Percentiles rank a stretch among this genome's conserved stretches.
phyloP scores from a whole-genome alignment of 2,113 vertebrate genomes.

The Campylomormyrus tamandua region DNA sequence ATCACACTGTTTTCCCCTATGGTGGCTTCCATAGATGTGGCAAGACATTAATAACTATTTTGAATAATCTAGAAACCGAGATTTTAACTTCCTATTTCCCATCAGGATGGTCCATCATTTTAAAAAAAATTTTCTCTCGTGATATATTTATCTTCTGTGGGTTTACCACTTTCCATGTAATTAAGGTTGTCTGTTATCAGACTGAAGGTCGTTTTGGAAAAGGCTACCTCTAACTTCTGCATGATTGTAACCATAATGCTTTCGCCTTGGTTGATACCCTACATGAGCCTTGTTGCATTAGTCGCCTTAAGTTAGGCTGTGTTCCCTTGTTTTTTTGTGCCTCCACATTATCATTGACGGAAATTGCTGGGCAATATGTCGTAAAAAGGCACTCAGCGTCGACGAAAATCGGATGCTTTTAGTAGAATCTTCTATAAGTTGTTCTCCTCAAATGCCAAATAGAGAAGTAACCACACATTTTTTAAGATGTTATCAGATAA shows the following conservation, averaged over 20 bases:
- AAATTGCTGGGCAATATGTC: neutral
- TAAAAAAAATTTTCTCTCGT: slow-evolving; percentile 15
- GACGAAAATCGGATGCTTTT: neutral
- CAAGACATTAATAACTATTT: slow-evolving; percentile 16
- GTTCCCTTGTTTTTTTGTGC: neutral
- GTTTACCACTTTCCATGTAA: slow-evolving; percentile 16
- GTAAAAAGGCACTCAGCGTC: neutral
- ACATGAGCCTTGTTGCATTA: slow-evolving; percentile 17
- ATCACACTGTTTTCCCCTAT: slow-evolving; percentile 24
- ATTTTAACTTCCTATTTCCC: slow-evolving; percentile 9
- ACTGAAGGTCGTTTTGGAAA: slow-evolving; percentile 47
- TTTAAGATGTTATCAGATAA: neutral
- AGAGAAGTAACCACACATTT: neutral
- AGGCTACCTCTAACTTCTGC: slow-evolving; percentile 59
- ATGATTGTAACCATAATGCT: slow-evolving; percentile 39
- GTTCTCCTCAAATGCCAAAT: neutral
- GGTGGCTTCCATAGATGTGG: slow-evolving; percentile 16
- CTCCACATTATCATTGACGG: neutral
- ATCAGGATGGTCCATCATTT: slow-evolving; percentile 24
- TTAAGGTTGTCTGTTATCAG: slow-evolving; percentile 38
- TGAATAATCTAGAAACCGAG: slow-evolving; percentile 21
- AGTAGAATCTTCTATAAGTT: neutral
- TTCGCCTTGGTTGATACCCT: slow-evolving; percentile 38
- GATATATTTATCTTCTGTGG: neutral
- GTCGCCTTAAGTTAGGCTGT: neutral